phyloP scores from a whole-genome alignment of 2,797 vertebrate species.

The Clarias pachynema region DNA sequence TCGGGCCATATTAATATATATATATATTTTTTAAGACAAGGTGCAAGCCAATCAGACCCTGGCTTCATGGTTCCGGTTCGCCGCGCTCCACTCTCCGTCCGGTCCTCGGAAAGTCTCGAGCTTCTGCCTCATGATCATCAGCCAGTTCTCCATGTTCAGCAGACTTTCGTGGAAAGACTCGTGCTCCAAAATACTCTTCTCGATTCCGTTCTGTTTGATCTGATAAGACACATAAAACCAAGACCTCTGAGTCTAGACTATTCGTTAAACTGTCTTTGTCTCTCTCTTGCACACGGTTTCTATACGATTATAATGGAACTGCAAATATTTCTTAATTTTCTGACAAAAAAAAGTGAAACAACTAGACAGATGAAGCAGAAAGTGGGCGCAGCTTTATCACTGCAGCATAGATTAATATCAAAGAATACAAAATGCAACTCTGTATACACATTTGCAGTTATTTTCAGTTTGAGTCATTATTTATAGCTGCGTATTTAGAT shows the following conservation, averaged over 20 bases:
- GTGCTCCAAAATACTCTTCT: conserved; percentile 73
- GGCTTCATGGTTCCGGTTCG: conserved; percentile 72
- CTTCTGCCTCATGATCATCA: conserved; percentile 76
- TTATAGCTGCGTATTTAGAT: background rate
- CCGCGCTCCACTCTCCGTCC: conserved; percentile 65
- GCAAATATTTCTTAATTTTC: too few species aligned
- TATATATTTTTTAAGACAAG: background rate
- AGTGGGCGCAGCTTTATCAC: background rate
- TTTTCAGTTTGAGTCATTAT: too few species aligned
- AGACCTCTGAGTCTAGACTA: background rate
- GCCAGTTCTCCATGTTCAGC: conserved; percentile 83
- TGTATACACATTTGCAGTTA: too few species aligned
- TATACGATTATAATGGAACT: too few species aligned
- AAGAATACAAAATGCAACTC: background rate
- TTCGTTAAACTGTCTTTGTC: too few species aligned
- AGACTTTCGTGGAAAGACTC: conserved; percentile 79
- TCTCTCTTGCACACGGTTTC: too few species aligned
- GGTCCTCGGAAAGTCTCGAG: conserved; percentile 71
- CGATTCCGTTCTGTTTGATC: conserved; percentile 67
- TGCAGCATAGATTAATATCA: background rate
- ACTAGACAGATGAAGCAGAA: background rate
- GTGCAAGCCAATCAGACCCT: background rate
- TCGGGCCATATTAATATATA: too few species aligned
- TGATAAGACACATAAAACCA: conserved; percentile 42
- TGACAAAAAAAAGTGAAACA: too few species aligned